Base-by-base conservation (phyloP, 2,888 invertebrate species). In the Ophion ventricosus region DNA sequence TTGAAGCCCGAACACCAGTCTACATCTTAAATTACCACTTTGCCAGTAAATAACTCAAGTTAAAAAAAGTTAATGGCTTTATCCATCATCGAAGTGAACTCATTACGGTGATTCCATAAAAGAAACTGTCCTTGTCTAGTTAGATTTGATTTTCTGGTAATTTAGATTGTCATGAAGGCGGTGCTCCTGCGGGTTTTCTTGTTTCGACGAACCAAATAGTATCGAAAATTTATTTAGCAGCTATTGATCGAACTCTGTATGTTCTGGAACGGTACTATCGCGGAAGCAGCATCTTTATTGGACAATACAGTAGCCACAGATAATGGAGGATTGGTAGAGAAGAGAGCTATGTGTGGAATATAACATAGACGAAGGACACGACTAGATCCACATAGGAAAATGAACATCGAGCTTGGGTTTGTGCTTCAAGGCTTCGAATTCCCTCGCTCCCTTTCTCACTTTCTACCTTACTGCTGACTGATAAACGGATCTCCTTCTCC, bases 351-450 rank as follows among this genome's bases (percentile, higher is more conserved):
- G 43, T 1, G 23, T 49, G 23, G 43, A 2, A 23, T 43, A 17
- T 14, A 14, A 69, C 20, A 20, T 35, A 4, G 35, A 35, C 4
- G 20, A 43, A 10, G 25, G 43, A 26, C 43, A 5, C n/a, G 54
- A n/a, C 49, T 63, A 54, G 23, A 64, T 63, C 54, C 64, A 54
- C 17, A 75, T 7, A 63, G 29, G 54, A 29, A 43, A 75, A 75
- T 64, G 74, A n/a, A 43, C 59, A 26, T 10, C 23, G 14, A n/a
- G 14, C 20, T n/a, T 49, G 25, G 11, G 20, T n/a, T n/a, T n/a
- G n/a, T 20, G 11, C 26, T 61, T n/a, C 23, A 26, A 49, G 23
- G 25, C 61, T 35, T 35, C 35, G 7, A 35, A 35, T 8, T 40
- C 35, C 10, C 14, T 29, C 23, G 23, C 43, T 26, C 17, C 2